Evolutionary conservation across 2,797 vertebrate species (phyloP), one percentile per base, ranked within the genome.

Genomic region (Diplodus puntazzo): DNA sequence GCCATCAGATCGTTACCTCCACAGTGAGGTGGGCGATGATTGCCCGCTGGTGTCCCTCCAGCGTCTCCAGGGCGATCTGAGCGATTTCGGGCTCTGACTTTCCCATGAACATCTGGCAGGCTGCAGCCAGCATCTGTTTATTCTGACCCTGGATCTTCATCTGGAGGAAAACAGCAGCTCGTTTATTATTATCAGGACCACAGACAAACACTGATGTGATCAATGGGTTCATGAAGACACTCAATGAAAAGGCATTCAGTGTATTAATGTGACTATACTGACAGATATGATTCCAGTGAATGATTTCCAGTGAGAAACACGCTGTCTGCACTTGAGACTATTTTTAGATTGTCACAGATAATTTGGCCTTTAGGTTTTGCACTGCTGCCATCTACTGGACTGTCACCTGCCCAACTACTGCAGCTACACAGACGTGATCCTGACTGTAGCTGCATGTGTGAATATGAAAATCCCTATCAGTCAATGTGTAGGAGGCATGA

Each of bases 111-210:
- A 99, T 99, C 85, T 98, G 97, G 79, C 97, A 98, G 58, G 97
- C 97, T 0, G 97, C 97, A 0, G 97, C 96, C 86, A 99, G 67
- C 97, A 99, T 98, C 94, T 98, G 96, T 84, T 99, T 98, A 81
- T 98, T 99, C 90, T 98, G 97, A 14, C 97, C 97, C 89, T 98
- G 97, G 88, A 98, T 98, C 93, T 98, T 98, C 93, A 98, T 97
- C 97, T 98, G 88, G 0, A 39, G 20, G 46, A 70, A 30, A 77
- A 76, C 42, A 60, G 53, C 30, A 7, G 17, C 27, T 27, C 0
- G 1, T 34, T 62, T 10, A 48, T 64, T 21, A 48, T 64, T 21
- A 63, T 14, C 0, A 12, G 21, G 59, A 20, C 5, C 2, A 14
- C 10, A 25, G 17, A 9, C 8, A 23, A 55, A 63, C 12, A 54